A percentile compares a stretch with the other conserved stretches of the same genome.
Conservation (phyloP, 2,797 vertebrate genomes). For the Chrosomus eos region DNA sequence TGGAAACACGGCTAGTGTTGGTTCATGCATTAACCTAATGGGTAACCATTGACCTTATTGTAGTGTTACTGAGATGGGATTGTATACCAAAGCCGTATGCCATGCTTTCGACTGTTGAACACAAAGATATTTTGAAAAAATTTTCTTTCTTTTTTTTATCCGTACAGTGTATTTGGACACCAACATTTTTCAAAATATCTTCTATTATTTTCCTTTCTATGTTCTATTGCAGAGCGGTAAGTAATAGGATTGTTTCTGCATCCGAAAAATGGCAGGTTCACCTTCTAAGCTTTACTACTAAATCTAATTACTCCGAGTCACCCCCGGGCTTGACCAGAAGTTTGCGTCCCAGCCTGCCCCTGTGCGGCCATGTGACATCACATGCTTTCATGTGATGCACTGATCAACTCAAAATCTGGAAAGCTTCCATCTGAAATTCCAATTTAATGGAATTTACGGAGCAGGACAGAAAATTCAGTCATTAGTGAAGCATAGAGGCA, state of each 20-base stretch:
- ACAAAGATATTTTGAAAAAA: neutral
- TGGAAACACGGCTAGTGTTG: neutral
- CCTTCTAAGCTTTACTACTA: conserved; percentile 9
- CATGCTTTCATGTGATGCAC: conserved; percentile 85
- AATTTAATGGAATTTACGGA: conserved; percentile 80
- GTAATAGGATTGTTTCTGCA: neutral
- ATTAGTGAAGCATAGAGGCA: conserved; percentile 68
- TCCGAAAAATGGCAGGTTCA: neutral
- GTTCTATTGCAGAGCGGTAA: neutral
- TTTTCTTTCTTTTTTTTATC: neutral
- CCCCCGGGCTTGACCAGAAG: conserved; percentile 57
- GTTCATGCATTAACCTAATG: neutral
- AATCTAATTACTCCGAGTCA: conserved; percentile 41
- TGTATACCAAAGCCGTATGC: neutral
- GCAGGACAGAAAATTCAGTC: conserved; percentile 75
- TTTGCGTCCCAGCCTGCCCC: conserved; percentile 65
- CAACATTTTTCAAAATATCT: neutral
- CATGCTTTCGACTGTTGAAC: neutral
- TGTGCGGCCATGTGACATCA: conserved; percentile 79
- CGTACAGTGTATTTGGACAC: neutral
- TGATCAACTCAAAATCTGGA: conserved; percentile 78
- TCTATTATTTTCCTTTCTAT: neutral
- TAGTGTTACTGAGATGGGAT: neutral
- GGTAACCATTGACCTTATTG: no score
- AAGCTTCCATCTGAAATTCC: conserved; percentile 80